Percentiles rank a stretch among this genome's conserved stretches.
Evolutionary conservation across 2,113 vertebrate species (phyloP).

Genomic region (Corythornis vintsioides): DNA sequence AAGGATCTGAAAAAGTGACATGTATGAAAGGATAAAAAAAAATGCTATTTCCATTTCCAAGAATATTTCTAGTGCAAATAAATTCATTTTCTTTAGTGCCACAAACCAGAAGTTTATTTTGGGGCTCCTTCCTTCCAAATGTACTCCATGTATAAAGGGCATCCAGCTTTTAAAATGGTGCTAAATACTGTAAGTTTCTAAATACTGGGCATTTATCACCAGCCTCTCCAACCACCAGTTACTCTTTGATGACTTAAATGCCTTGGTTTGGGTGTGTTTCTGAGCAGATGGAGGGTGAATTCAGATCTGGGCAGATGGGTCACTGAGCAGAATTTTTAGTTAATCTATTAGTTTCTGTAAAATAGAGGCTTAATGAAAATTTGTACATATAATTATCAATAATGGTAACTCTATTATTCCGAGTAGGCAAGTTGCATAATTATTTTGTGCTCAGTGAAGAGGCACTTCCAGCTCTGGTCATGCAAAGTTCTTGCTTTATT

Average conservation of each 20-base stretch:
- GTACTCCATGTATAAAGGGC: not conserved
- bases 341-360: slow-evolving; percentile 7
- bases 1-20: not conserved
- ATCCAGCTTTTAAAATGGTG: not conserved
- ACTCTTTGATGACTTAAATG: slow-evolving; percentile 4
- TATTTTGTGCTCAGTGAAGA: not conserved
- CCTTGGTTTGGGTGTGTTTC: not conserved
- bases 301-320: slow-evolving; percentile 12
- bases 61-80: not conserved
- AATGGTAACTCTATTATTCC: not conserved
- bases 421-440: not conserved
- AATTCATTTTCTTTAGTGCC: not conserved
- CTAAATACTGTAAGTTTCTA: not conserved
- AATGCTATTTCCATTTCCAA: not conserved
- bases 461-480: not conserved
- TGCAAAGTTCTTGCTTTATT: not conserved
- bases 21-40: not conserved
- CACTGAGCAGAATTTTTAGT: slow-evolving; percentile 8
- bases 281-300: slow-evolving; percentile 40
- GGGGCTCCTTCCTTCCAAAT: not conserved
- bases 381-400: slow-evolving; percentile 27
- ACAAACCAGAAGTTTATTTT: not conserved
- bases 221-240: not conserved
- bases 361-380: slow-evolving; percentile 1
- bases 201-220: not conserved